Conservation (phyloP, 1,140 invertebrate species). For the Trichonephila clavipes region DNA sequence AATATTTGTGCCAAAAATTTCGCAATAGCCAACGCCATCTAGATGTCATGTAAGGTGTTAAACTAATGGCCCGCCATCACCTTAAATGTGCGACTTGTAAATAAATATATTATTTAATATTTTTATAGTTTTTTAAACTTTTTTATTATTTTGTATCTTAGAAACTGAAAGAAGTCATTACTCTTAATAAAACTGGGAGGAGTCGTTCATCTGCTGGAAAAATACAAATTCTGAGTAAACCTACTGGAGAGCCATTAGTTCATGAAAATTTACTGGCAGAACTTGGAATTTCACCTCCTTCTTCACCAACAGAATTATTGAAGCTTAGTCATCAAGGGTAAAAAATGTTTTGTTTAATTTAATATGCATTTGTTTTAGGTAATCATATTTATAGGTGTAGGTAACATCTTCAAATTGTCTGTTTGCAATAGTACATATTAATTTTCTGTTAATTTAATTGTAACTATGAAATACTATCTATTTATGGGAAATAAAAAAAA, state of each 20-base stretch:
- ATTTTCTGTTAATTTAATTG: too few relatives aligned
- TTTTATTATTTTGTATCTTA: constrained; percentile 70
- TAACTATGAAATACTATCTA: too few relatives aligned
- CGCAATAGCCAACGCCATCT: too few relatives aligned
- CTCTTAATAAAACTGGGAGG: background rate
- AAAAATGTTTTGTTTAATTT: background rate
- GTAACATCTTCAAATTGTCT: too few relatives aligned
- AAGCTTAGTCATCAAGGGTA: background rate
- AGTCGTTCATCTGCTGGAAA: background rate
- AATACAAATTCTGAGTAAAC: constrained; percentile 1
- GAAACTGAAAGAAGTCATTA: constrained; percentile 81
- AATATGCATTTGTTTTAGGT: background rate
- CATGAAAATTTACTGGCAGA: background rate
- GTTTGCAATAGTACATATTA: too few relatives aligned
- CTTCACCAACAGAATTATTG: background rate
- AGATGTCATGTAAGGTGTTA: too few relatives aligned
- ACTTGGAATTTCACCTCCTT: constrained; percentile 36
- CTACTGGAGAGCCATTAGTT: background rate
- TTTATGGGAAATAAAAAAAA: too few relatives aligned
- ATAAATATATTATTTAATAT: background rate
- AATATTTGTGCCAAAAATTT: too few relatives aligned
- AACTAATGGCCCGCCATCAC: too few relatives aligned
- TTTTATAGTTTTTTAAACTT: background rate
- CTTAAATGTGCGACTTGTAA: background rate
- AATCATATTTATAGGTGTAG: too few relatives aligned